Percentiles rank a stretch among this genome's conserved stretches.
Conservation (phyloP, 64 coral and sea anemone species). For the Stichodactyla helianthus region DNA sequence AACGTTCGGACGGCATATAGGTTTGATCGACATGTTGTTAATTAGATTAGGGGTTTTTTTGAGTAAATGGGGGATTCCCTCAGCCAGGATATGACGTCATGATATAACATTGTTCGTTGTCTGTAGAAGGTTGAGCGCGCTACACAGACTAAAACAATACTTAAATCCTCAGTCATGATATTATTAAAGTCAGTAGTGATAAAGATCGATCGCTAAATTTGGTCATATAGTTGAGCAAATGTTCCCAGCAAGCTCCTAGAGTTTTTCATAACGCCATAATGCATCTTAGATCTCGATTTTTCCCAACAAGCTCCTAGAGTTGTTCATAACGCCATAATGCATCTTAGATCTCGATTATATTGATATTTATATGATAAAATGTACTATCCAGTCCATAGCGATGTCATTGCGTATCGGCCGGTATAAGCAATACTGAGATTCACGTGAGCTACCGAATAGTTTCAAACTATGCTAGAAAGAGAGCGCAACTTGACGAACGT, state of each 20-base stretch:
- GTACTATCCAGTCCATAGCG: too few species aligned
- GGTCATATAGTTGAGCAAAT: not conserved
- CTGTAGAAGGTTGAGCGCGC: not conserved
- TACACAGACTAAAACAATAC: not conserved
- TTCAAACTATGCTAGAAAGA: too few species aligned
- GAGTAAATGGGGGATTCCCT: not conserved
- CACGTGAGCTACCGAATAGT: too few species aligned
- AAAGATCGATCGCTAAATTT: not conserved
- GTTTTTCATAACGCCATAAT: not conserved
- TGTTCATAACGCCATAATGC: not conserved
- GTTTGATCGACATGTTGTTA: not conserved
- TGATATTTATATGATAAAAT: too few species aligned
- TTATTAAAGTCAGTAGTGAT: not conserved
- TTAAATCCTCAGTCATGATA: not conserved
- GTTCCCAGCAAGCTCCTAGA: not conserved
- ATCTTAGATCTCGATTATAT: not conserved
- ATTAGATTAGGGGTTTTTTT: not conserved
- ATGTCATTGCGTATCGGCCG: too few species aligned
- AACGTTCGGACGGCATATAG: not conserved
- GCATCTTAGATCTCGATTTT: not conserved
- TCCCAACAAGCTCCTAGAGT: not conserved
- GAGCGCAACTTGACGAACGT: too few species aligned
- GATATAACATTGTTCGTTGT: not conserved
- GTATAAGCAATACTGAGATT: too few species aligned
- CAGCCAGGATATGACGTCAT: slow-evolving; percentile 8